These are phyloP conservation scores for Neotoxoptera formosana DNA, from an alignment of 1,140 invertebrate genomes.

Conservation along the genomic window DNA sequence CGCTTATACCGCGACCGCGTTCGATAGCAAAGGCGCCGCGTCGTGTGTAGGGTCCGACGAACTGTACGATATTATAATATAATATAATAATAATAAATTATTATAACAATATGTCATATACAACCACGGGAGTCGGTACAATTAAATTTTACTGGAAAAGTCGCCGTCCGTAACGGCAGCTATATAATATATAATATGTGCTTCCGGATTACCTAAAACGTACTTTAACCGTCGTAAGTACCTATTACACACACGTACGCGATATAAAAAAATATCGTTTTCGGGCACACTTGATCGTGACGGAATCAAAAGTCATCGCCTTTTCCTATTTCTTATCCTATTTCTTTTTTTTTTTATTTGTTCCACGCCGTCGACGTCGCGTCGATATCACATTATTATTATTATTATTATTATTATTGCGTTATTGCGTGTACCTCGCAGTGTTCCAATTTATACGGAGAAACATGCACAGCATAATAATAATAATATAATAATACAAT, in stretches of 20 bases:
- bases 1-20: neutral
- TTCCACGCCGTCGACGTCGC: neutral
- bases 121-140: neutral
- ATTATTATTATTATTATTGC: too few species aligned
- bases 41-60: neutral
- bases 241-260: neutral
- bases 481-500: neutral
- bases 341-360: neutral
- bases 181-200: neutral
- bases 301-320: neutral
- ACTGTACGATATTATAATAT: neutral
- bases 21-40: neutral
- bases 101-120: neutral
- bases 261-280: neutral
- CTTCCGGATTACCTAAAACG: neutral
- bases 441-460: neutral
- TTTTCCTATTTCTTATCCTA: neutral
- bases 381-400: neutral
- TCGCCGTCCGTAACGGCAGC: neutral
- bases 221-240: neutral
- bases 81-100: too few species aligned
- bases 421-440: too few species aligned
- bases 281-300: neutral
- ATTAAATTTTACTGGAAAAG: neutral
- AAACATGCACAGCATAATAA: neutral